Conservation (phyloP, 2,113 vertebrate species). For the Capra hircus region DNA sequence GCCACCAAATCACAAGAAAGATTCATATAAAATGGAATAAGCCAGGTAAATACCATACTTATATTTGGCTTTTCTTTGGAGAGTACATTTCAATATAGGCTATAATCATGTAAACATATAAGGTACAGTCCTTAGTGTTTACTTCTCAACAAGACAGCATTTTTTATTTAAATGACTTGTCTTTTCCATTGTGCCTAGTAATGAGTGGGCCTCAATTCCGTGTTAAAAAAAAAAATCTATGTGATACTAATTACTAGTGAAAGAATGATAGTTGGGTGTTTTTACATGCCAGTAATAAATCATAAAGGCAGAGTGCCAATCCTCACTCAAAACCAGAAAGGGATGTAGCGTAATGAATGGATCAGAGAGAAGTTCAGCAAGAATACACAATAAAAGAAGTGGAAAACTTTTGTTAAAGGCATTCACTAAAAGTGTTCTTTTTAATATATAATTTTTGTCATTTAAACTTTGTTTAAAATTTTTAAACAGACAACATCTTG, state of each 20-base stretch:
- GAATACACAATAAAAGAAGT: not conserved
- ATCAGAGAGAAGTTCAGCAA: not conserved
- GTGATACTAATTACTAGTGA: not conserved
- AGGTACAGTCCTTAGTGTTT: not conserved
- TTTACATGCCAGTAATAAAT: not conserved
- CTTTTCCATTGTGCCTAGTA: not conserved
- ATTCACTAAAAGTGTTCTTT: not conserved
- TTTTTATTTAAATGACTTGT: slow-evolving; percentile 15
- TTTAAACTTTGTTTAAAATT: not conserved
- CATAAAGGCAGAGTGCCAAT: not conserved
- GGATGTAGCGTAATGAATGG: not conserved
- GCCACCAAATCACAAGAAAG: not conserved
- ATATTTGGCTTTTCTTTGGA: not conserved
- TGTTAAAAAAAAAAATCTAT: not conserved
- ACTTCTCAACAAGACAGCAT: not conserved
- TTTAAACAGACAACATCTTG: not conserved
- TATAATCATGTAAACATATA: not conserved
- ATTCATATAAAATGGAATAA: not conserved
- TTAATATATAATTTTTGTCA: not conserved
- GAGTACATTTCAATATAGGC: not conserved
- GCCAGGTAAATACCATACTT: not conserved
- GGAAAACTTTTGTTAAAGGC: not conserved
- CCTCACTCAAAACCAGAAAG: not conserved
- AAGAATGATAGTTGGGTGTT: not conserved
- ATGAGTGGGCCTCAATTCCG: not conserved